Evolutionary conservation across 2,797 vertebrate species (phyloP).

Genomic region (Picus viridis): DNA sequence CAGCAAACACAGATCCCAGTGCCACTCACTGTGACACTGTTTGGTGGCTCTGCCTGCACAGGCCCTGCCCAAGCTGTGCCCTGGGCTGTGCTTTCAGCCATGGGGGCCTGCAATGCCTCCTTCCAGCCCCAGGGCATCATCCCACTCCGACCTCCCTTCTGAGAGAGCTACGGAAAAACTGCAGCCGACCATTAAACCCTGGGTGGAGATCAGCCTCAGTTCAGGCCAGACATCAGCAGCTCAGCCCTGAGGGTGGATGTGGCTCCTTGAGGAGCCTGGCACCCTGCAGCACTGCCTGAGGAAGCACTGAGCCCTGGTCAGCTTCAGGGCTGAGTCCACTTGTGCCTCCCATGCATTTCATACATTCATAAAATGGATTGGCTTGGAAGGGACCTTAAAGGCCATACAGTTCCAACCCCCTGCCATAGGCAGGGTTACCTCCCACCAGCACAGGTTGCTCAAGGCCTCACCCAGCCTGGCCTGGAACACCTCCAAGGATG

Average conservation of each 20-base stretch:
- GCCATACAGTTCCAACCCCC: too few species aligned
- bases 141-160: too few species aligned
- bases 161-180: too few species aligned
- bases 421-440: too few species aligned
- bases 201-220: neutral
- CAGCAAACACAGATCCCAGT: too few species aligned
- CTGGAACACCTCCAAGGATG: too few species aligned
- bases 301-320: neutral
- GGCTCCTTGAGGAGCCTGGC: neutral
- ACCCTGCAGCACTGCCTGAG: neutral
- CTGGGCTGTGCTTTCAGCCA: neutral
- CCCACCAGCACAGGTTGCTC: too few species aligned
- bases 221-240: neutral
- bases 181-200: too few species aligned
- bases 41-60: neutral
- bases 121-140: neutral
- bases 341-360: neutral
- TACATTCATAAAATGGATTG: too few species aligned
- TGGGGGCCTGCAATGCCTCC: neutral
- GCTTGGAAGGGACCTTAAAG: too few species aligned
- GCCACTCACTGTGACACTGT: neutral
- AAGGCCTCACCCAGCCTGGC: too few species aligned
- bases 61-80: neutral
- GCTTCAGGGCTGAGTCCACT: accelerated
- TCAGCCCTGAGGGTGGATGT: neutral